These are phyloP conservation scores for Crypturellus tataupa DNA, from an alignment of 2,797 vertebrate species.

Conservation along the genomic window DNA sequence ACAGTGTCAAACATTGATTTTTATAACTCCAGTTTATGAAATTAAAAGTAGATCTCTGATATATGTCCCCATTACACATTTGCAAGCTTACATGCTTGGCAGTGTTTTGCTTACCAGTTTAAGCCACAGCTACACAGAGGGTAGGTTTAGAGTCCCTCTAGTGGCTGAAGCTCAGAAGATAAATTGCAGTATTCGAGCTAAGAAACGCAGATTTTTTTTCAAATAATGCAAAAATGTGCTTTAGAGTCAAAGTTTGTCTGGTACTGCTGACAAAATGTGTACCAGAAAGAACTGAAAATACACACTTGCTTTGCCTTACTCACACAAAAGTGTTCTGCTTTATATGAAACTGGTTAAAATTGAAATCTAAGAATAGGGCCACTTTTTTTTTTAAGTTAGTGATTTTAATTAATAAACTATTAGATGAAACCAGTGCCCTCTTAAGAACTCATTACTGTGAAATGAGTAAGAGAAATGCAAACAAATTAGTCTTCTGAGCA, in stretches of 20 bases:
- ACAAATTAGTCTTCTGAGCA: neutral
- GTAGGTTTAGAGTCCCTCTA: slow-evolving; percentile 55
- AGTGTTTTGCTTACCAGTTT: fast-evolving
- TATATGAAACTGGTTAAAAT: neutral
- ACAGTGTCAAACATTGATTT: neutral
- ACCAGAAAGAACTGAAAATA: neutral
- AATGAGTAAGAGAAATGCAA: neutral
- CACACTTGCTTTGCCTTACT: neutral
- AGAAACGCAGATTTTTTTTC: neutral
- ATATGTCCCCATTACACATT: neutral
- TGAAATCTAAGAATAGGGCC: neutral
- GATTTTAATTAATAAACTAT: neutral
- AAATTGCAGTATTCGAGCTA: neutral
- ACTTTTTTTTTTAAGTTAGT: neutral
- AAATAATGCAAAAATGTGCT: neutral
- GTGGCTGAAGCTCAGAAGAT: neutral
- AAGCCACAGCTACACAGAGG: neutral
- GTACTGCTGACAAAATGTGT: neutral
- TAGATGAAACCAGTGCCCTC: neutral
- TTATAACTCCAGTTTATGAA: neutral
- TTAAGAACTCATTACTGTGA: neutral
- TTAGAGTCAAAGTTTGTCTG: neutral
- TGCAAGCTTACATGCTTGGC: neutral
- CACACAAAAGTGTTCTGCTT: neutral
- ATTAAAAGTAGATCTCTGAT: neutral